These are phyloP conservation scores for Cyanistes caeruleus DNA, from an alignment of 2,113 vertebrate species.

Conservation along the genomic window DNA sequence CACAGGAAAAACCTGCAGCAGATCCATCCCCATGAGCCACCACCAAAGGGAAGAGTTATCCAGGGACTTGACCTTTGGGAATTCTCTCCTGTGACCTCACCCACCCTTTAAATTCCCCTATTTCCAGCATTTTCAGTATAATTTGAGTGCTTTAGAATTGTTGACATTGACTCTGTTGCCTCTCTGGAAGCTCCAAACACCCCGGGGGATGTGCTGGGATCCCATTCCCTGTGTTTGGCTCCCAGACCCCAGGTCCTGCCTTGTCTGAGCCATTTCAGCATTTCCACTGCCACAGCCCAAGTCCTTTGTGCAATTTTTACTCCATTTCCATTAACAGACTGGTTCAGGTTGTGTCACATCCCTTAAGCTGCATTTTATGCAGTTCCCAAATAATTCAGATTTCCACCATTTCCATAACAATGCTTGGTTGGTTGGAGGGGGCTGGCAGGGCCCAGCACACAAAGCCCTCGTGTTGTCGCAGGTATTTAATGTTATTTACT, in stretches of 20 bases:
- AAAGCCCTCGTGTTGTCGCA: neutral
- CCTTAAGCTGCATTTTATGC: neutral
- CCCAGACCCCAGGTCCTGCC: neutral
- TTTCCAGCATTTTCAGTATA: neutral
- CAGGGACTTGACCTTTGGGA: neutral
- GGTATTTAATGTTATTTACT: slow-evolving; percentile 47
- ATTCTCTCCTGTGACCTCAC: neutral
- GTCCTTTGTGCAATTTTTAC: neutral
- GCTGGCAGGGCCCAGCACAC: neutral
- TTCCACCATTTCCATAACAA: neutral
- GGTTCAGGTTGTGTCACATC: accelerated
- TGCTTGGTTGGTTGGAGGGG: accelerated
- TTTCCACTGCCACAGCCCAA: neutral
- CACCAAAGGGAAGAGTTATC: accelerated
- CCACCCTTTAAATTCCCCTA: neutral
- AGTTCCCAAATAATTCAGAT: neutral
- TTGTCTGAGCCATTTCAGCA: neutral
- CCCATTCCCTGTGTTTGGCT: neutral
- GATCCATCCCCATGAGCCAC: accelerated
- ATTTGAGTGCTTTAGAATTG: neutral
- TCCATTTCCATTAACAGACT: neutral
- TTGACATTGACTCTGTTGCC: neutral
- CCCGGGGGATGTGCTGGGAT: accelerated
- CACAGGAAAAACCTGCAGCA: neutral
- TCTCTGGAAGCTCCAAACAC: neutral